A percentile compares a stretch with the other conserved stretches of the same genome.
Evolutionary conservation across 2,888 invertebrate genomes (phyloP).

Genomic region (Scaptomyza polygonia): DNA sequence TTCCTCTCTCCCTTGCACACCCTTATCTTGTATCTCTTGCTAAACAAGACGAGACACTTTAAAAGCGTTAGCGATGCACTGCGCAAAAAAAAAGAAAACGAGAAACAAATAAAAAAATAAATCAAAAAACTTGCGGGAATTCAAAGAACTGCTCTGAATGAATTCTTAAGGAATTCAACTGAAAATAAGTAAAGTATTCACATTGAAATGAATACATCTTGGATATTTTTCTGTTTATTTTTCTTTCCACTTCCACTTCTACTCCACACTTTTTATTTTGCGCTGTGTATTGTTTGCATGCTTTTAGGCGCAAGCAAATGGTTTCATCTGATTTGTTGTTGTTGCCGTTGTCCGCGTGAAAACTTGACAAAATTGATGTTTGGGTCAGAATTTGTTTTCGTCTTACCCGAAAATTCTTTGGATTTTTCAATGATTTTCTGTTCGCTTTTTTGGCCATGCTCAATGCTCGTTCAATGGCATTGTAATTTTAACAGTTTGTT

Average conservation of each 20-base stretch:
- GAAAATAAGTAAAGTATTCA: constrained; percentile 7
- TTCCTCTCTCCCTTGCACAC: neutral
- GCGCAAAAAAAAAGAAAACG: constrained; percentile 1
- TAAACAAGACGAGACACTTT: constrained; percentile 53
- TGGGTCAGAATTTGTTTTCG: constrained; percentile 59
- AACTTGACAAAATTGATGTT: constrained; percentile 69
- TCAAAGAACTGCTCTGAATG: neutral
- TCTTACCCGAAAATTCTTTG: constrained; percentile 31
- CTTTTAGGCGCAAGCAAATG: constrained; percentile 56
- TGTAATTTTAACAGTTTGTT: constrained; percentile 64
- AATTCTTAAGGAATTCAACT: constrained; percentile 18
- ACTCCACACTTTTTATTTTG: neutral
- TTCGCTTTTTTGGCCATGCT: constrained; percentile 16
- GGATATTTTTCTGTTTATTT: neutral
- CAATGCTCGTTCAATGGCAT: constrained; percentile 50
- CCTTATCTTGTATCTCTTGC: constrained; percentile 28
- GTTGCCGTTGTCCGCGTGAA: constrained; percentile 52
- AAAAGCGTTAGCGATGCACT: constrained; percentile 43
- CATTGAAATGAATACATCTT: neutral
- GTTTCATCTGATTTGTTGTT: constrained; percentile 54
- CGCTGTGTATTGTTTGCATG: constrained; percentile 43
- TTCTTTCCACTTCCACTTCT: neutral
- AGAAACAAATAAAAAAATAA: neutral
- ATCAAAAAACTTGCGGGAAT: neutral
- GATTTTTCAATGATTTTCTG: constrained; percentile 24